Percentiles rank a stretch among this genome's conserved stretches.
These are phyloP conservation scores for Ypsolopha sequella DNA, from an alignment of 2,888 invertebrate genomes.

Conservation along the genomic window DNA sequence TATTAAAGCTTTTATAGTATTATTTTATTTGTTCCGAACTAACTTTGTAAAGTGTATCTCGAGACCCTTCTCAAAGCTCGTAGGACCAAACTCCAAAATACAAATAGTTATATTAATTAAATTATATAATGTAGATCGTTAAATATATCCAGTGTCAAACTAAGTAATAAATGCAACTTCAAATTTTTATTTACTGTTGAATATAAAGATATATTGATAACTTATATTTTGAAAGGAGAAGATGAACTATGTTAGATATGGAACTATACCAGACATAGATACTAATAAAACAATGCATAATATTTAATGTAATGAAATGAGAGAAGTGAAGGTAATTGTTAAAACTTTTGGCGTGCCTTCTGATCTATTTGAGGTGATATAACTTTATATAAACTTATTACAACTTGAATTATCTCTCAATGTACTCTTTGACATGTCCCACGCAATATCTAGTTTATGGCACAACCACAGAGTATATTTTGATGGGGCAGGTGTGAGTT, in stretches of 20 bases:
- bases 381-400: no score
- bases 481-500: not conserved
- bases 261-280: not conserved
- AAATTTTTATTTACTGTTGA: not conserved
- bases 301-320: not conserved
- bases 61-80: no score
- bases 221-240: no score
- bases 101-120: not conserved
- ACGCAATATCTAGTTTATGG: not conserved
- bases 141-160: slow-evolving; percentile 12
- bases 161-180: not conserved
- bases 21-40: no score
- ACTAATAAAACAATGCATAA: not conserved
- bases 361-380: no score
- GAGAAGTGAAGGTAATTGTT: not conserved
- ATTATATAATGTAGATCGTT: not conserved
- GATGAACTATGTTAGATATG: no score
- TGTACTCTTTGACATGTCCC: not conserved
- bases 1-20: no score
- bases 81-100: slow-evolving; percentile 17
- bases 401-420: no score
- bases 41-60: no score
- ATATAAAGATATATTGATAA: no score
- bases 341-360: not conserved
- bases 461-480: no score